Conservation (phyloP, 1,140 invertebrate species). For the Procambarus clarkii region DNA sequence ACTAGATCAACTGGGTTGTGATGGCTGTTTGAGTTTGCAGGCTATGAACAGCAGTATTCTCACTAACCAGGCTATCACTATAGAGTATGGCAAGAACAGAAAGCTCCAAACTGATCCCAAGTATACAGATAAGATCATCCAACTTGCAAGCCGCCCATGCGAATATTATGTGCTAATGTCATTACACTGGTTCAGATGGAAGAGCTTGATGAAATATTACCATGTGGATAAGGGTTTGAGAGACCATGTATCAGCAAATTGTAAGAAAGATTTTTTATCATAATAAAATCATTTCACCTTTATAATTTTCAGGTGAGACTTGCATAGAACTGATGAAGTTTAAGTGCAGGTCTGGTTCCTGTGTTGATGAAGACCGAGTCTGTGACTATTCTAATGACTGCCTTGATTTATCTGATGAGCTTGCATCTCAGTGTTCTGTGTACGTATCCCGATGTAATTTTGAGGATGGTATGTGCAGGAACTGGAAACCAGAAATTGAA, state of each 20-base stretch:
- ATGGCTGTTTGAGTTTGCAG: too few relatives aligned
- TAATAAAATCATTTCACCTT: background rate
- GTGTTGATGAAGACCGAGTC: background rate
- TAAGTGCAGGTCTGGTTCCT: constrained; percentile 26
- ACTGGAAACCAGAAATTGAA: constrained; percentile 43
- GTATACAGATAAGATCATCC: too few relatives aligned
- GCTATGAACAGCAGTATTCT: too few relatives aligned
- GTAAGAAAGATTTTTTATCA: background rate
- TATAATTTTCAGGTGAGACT: constrained; percentile 24
- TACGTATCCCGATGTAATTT: constrained; percentile 41
- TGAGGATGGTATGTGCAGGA: constrained; percentile 33
- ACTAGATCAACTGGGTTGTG: too few relatives aligned
- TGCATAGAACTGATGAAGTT: constrained; percentile 12
- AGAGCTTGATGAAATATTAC: too few relatives aligned
- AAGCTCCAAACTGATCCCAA: too few relatives aligned
- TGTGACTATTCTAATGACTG: constrained; percentile 59
- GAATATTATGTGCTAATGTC: too few relatives aligned
- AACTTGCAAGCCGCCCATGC: too few relatives aligned
- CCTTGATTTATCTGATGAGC: constrained; percentile 49
- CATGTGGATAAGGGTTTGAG: too few relatives aligned
- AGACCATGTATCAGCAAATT: background rate
- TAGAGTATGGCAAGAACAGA: too few relatives aligned
- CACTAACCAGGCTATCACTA: too few relatives aligned
- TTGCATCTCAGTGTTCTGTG: background rate
- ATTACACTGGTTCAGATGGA: too few relatives aligned